Base-by-base conservation (phyloP, 2,113 vertebrate genomes). In the Baryphthengus martii region DNA sequence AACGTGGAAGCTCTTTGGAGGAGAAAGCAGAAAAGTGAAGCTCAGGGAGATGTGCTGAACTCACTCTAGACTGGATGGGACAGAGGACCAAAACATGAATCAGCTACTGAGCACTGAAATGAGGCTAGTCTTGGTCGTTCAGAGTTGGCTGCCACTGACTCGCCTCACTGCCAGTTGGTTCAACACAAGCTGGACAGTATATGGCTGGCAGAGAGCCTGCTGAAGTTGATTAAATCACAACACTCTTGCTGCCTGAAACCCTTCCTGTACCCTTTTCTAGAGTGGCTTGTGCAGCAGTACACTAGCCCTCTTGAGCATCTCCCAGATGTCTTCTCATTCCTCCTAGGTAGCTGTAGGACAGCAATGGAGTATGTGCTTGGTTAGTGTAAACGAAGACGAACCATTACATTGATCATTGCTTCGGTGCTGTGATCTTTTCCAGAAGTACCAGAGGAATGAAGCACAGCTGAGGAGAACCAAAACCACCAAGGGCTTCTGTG, bases 1-100 rank as follows among this genome's bases (percentile, higher is more conserved):
- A 81, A 68, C 37, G 84, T 89, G 91, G 80, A 95, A 93, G 89
- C n/a, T 89, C 44, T 52, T 44, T 28, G 42, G 68, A 86, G 35
- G 56, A 96, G 84, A 82, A 89, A 90, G 83, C 73, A 90, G 77
- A 70, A 44, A 67, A 84, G 39, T 21, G 40, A 74, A 78, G 56
- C 68, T 63, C 5, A 3, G 49, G 53, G 40, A 81, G 93, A 67
- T 13, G 9, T 72, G 73, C 65, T 95, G 94, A 92, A 71, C 90
- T 94, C 10, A 11, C 33, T 92, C 29, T 87, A 84, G 86, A 89
- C 84, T 89, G 84, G 91, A 93, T 93, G 95, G 89, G 17, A 70
- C 73, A 71, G 83, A 91, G 90, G 59, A 96, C 20, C 56, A 81
- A 95, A 95, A 8, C 68, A 78, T 95, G 93, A 95, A 91, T 96